Evolutionary conservation across 1,140 invertebrate species (phyloP).

Genomic region (Maconellicoccus hirsutus): DNA sequence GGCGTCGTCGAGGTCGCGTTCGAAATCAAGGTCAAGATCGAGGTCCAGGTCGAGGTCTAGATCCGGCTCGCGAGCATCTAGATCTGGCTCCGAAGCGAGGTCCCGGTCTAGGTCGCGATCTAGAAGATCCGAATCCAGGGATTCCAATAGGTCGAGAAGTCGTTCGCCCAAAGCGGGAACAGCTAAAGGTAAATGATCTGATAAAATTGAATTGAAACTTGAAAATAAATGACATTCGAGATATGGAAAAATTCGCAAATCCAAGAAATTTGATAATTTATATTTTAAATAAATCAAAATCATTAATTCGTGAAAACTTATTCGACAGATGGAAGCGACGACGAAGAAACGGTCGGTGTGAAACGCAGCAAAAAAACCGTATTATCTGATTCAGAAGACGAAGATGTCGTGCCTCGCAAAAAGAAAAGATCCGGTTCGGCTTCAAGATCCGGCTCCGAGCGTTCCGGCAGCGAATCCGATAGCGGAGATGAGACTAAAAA

Average conservation of each 20-base stretch:
- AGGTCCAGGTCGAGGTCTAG: constrained; percentile 15
- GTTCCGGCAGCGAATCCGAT: constrained; percentile 27
- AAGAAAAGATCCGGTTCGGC: constrained; percentile 7
- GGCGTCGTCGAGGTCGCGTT: constrained; percentile 24
- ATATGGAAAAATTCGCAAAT: too few relatives aligned
- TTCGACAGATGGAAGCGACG: constrained; percentile 25
- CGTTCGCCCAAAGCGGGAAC: too few relatives aligned
- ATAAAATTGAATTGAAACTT: too few relatives aligned
- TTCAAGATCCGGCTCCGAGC: not conserved
- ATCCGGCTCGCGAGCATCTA: constrained; percentile 14
- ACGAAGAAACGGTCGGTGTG: not conserved
- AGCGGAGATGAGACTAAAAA: constrained; percentile 27
- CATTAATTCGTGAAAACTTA: too few relatives aligned
- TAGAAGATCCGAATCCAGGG: constrained; percentile 23
- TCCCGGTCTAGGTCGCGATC: constrained; percentile 26
- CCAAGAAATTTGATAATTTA: too few relatives aligned
- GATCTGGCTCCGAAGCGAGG: constrained; percentile 25
- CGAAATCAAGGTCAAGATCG: constrained; percentile 28
- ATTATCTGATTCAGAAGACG: constrained; percentile 34
- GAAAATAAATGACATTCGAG: too few relatives aligned
- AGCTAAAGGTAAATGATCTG: too few relatives aligned
- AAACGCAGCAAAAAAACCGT: constrained; percentile 33
- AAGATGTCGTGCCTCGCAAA: constrained; percentile 28
- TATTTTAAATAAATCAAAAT: too few relatives aligned
- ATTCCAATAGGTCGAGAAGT: not conserved